A percentile compares a stretch with the other conserved stretches of the same genome.
Conservation (phyloP, 2,888 invertebrate species). For the Mongoloraphidia duomilia region DNA sequence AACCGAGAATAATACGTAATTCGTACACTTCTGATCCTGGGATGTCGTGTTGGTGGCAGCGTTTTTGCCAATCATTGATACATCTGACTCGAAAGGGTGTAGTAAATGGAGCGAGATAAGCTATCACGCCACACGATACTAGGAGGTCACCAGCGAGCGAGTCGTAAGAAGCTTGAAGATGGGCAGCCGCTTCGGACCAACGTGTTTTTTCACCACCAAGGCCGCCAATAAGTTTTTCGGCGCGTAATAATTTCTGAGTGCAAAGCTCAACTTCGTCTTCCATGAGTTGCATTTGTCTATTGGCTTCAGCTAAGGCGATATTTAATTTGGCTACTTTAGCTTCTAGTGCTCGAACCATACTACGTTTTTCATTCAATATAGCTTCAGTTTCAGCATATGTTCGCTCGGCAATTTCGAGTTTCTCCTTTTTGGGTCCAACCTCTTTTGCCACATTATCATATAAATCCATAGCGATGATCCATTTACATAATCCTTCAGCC, state of each 20-base stretch:
- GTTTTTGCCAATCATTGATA: constrained; percentile 57
- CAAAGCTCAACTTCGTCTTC: constrained; percentile 66
- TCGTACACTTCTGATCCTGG: constrained; percentile 63
- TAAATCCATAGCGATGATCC: constrained; percentile 82
- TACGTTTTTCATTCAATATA: constrained; percentile 69
- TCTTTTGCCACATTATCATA: constrained; percentile 74
- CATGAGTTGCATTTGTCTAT: constrained; percentile 48
- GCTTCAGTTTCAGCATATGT: constrained; percentile 73
- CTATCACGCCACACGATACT: constrained; percentile 75
- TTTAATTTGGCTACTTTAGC: constrained; percentile 58
- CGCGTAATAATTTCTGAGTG: constrained; percentile 68
- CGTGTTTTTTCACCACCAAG: constrained; percentile 77
- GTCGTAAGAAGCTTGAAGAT: constrained; percentile 60
- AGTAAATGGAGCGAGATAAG: constrained; percentile 79
- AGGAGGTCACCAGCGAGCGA: constrained; percentile 81
- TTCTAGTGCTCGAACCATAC: constrained; percentile 61
- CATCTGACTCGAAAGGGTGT: constrained; percentile 45
- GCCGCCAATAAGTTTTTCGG: constrained; percentile 77
- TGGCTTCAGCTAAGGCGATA: constrained; percentile 49
- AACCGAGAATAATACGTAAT: constrained; percentile 61
- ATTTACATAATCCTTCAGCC: constrained; percentile 83
- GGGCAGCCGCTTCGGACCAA: constrained; percentile 66
- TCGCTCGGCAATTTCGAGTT: constrained; percentile 63
- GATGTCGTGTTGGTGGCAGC: constrained; percentile 51
- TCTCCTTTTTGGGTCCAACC: constrained; percentile 74